Conservation (phyloP, 1,140 invertebrate species). For the Drosophila paulistorum region DNA sequence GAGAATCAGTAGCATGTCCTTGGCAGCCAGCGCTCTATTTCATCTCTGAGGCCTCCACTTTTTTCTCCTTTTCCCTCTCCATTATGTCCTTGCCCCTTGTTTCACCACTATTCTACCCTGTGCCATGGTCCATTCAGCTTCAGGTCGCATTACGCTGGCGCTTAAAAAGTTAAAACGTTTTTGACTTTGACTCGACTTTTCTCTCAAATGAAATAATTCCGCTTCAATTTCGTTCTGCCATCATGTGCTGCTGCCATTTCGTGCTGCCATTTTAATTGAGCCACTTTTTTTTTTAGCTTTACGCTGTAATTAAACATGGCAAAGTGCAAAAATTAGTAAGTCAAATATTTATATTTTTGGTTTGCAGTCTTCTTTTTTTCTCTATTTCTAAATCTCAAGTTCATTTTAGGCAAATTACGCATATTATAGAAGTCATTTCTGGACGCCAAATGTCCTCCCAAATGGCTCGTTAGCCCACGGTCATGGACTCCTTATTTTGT, state of each 20-base stretch:
- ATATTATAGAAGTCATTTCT: conserved; percentile 63
- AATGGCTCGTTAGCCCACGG: conserved; percentile 63
- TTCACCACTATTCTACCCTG: neutral
- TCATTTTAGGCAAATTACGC: conserved; percentile 57
- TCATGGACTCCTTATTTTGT: neutral
- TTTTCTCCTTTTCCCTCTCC: neutral
- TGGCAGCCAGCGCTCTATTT: conserved; percentile 53
- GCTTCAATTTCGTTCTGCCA: conserved; percentile 32
- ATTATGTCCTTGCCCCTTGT: neutral
- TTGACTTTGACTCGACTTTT: conserved; percentile 67
- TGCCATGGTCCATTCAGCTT: conserved; percentile 38
- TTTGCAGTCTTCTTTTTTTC: neutral
- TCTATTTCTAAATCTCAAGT: conserved; percentile 19
- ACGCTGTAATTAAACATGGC: conserved; percentile 53
- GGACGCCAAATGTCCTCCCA: conserved; percentile 57
- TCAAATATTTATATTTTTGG: conserved; percentile 43
- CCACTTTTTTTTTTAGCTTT: conserved; percentile 41
- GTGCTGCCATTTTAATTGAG: conserved; percentile 53
- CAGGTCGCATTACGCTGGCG: conserved; percentile 72
- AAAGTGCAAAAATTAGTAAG: conserved; percentile 57
- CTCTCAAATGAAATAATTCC: conserved; percentile 63
- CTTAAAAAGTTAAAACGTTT: conserved; percentile 78
- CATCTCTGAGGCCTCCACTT: conserved; percentile 25
- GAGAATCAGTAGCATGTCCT: conserved; percentile 50
- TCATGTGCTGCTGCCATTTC: conserved; percentile 29